Conservation (phyloP, 2,797 vertebrate species). For the Platalea minor region DNA sequence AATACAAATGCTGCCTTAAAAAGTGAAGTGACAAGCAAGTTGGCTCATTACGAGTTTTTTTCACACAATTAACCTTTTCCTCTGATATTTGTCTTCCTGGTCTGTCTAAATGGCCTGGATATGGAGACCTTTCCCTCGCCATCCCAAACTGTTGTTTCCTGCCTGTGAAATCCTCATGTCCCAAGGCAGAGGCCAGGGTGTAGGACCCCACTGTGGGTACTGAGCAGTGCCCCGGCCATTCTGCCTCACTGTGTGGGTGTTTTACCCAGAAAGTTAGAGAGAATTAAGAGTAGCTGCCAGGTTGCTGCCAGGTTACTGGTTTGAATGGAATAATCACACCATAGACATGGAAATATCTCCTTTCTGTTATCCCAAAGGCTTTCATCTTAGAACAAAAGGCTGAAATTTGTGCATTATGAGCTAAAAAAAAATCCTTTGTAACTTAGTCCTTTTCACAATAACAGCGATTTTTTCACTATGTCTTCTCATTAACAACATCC, state of each 20-base stretch:
- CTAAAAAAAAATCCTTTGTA: not conserved
- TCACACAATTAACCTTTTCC: not conserved
- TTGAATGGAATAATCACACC: not conserved
- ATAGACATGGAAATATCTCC: not conserved
- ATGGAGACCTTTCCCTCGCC: not conserved
- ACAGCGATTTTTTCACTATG: not conserved
- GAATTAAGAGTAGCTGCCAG: not conserved
- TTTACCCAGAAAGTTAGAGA: not conserved
- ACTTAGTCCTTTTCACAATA: not conserved
- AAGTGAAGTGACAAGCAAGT: not conserved
- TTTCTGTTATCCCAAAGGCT: not conserved
- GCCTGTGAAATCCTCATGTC: fast-evolving
- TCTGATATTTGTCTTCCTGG: not conserved
- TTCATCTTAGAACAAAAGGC: not conserved
- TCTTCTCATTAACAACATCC: not conserved
- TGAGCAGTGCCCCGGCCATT: not conserved
- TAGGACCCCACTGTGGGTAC: fast-evolving
- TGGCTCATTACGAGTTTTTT: not conserved
- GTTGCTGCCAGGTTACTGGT: not conserved
- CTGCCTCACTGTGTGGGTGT: not conserved
- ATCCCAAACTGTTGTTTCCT: not conserved
- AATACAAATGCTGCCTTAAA: not conserved
- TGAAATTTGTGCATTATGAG: not conserved
- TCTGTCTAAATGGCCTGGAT: not conserved
- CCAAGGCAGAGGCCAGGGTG: not conserved